Evolutionary conservation across 2,797 vertebrate genomes (phyloP).

Genomic region (Semotilus atromaculatus): DNA sequence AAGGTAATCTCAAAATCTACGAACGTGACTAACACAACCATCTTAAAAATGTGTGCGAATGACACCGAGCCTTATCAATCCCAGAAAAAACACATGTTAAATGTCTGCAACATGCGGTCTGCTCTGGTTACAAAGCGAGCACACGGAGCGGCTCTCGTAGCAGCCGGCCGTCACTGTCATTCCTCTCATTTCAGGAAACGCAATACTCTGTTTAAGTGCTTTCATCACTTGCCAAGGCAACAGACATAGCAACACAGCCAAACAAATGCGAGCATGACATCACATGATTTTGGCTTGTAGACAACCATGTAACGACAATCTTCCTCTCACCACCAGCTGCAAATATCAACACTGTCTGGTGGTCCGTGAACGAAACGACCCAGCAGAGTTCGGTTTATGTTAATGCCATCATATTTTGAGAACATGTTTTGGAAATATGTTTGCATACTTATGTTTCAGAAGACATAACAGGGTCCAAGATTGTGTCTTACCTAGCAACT

Average conservation of each 20-base stretch:
- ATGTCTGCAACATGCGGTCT: slow-evolving; percentile 13
- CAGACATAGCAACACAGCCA: slow-evolving; percentile 60
- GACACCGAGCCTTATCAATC: slow-evolving; percentile 5
- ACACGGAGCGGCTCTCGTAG: slow-evolving; percentile 9
- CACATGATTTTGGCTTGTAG: slow-evolving; percentile 51
- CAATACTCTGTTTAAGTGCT: slow-evolving; percentile 52
- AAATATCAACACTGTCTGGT: slow-evolving; percentile 45
- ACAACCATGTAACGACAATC: slow-evolving; percentile 50
- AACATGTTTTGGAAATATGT: slow-evolving; percentile 30
- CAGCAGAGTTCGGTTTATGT: neutral
- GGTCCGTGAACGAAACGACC: neutral
- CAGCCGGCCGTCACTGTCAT: slow-evolving; percentile 41
- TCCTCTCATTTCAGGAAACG: slow-evolving; percentile 60
- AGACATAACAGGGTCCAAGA: neutral
- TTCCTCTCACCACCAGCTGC: slow-evolving; percentile 52
- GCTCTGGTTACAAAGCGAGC: slow-evolving; percentile 42
- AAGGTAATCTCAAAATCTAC: neutral
- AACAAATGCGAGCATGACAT: slow-evolving; percentile 57
- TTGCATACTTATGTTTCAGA: slow-evolving; percentile 17
- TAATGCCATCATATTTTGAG: slow-evolving; percentile 39
- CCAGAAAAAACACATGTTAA: slow-evolving; percentile 26
- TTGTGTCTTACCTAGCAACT: slow-evolving; percentile 13
- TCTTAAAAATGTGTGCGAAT: slow-evolving; percentile 19
- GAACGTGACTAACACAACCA: neutral
- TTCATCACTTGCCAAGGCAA: slow-evolving; percentile 54